phyloP scores from a whole-genome alignment of 2,113 vertebrate genomes.

The Phocoena phocoena region DNA sequence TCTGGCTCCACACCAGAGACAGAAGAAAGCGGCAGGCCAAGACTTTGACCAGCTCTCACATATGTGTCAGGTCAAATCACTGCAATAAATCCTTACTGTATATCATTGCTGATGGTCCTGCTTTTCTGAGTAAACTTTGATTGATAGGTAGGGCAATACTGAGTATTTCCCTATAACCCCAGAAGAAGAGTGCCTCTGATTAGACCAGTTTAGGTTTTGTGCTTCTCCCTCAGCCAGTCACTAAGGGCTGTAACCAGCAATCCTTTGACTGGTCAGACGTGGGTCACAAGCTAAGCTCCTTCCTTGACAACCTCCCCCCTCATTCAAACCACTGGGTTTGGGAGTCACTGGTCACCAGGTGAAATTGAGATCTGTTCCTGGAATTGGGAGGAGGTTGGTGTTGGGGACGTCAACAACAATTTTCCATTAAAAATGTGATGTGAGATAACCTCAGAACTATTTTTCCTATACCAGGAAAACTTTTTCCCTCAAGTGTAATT shows the following conservation, averaged over 20 bases:
- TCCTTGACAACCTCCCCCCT: not conserved
- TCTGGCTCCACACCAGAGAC: not conserved
- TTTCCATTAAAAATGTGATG: not conserved
- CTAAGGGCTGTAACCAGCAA: not conserved
- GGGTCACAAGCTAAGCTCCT: accelerated
- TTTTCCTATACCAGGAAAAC: not conserved
- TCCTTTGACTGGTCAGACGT: not conserved
- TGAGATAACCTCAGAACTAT: not conserved
- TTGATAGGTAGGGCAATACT: not conserved
- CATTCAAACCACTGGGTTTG: not conserved
- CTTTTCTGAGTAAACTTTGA: not conserved
- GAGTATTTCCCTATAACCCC: not conserved
- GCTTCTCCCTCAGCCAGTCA: not conserved
- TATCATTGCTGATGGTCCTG: not conserved
- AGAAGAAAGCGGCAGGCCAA: not conserved
- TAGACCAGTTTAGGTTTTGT: not conserved
- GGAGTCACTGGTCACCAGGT: not conserved
- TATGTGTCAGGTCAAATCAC: not conserved
- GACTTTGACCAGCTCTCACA: not conserved
- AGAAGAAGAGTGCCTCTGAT: not conserved
- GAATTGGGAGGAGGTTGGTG: not conserved
- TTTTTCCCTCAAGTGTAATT: slow-evolving; percentile 20
- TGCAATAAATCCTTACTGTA: not conserved
- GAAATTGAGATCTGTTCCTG: not conserved
- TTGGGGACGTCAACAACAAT: not conserved